Evolutionary conservation across 1,140 invertebrate genomes (phyloP), one percentile per base, ranked within the genome.

Genomic region (Globodera ellingtonae): DNA sequence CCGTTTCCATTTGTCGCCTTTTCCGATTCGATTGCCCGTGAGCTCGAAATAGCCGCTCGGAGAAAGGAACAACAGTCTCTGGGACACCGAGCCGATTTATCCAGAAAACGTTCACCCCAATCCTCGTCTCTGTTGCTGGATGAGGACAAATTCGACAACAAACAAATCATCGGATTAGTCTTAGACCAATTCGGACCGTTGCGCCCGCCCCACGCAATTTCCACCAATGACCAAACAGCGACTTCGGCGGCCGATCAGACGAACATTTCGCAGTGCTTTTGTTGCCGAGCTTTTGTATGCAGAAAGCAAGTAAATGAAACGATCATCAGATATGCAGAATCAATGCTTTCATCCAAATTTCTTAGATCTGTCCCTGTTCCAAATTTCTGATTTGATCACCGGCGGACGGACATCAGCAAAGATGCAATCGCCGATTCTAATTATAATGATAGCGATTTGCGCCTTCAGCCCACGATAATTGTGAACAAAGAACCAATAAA

Each of bases 291-390:
- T 24, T 70, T 70, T 70, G 67, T 70, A 5, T 70, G 67, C 67
- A 70, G 67, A 70, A 70, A 70, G 35, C 67, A 70, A 47, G 67
- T 70, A 44, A 70, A 70, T 13, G n/a, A 18, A 70, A 70, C 21
- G 8, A 70, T 10, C 24, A 44, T 24, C 6, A 35, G 3, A 15
- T 35, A 21, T 0, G n/a, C 35, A 44, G 35, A 35, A 70, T 35
- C 7, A 70, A 70, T 70, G 5, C 59, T 21, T 21, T 65, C 21
- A 21, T 65, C 21, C 59, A 21, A 65, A 65, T 13, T 65, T 18
- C 35, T 70, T 6, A 62, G 56, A 62, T 62, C 18, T 62, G 56
- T 15, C 56, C 56, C 0, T 62, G 56, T 15, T 62, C 56, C 56
- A 62, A 62, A 62, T 62, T 62, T 62, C 0, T 62, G 56, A 62